phyloP scores from a whole-genome alignment of 23 tunicate species.

The Trididemnum miniatum region DNA sequence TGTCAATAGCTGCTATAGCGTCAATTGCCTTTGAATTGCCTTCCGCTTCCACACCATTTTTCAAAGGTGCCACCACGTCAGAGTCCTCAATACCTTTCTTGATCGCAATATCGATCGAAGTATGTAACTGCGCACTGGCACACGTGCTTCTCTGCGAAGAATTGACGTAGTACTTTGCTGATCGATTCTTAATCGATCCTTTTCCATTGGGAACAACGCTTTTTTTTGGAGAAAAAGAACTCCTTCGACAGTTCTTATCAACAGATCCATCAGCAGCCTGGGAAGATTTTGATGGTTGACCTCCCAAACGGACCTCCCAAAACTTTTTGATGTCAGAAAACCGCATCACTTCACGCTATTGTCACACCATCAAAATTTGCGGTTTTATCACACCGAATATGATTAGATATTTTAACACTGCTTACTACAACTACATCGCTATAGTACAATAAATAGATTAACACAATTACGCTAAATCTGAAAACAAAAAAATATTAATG shows the following conservation, averaged over 20 bases:
- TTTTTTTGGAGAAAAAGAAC: not conserved
- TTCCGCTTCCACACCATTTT: not conserved
- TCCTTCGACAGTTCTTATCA: not conserved
- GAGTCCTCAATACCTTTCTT: not conserved
- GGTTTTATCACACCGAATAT: too few relatives aligned
- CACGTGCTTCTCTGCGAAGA: too few relatives aligned
- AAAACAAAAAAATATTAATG: too few relatives aligned
- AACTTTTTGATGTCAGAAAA: conserved; percentile 78
- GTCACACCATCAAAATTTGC: too few relatives aligned
- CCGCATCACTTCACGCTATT: conserved; percentile 24
- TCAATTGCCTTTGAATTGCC: conserved; percentile 4
- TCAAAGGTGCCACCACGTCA: not conserved
- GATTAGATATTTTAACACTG: too few relatives aligned
- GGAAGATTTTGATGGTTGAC: conserved; percentile 10
- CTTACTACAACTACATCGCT: too few relatives aligned
- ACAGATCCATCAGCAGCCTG: not conserved
- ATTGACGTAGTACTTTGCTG: not conserved
- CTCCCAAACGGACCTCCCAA: conserved; percentile 74
- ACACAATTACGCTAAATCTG: too few relatives aligned
- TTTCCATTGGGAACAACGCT: not conserved
- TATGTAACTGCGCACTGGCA: not conserved
- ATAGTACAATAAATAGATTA: too few relatives aligned
- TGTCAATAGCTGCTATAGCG: not conserved
- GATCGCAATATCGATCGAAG: not conserved
- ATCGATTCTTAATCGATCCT: not conserved